Evolutionary conservation across 2,797 vertebrate genomes (phyloP), one percentile per base, ranked within the genome.

Genomic region (Anableps anableps): DNA sequence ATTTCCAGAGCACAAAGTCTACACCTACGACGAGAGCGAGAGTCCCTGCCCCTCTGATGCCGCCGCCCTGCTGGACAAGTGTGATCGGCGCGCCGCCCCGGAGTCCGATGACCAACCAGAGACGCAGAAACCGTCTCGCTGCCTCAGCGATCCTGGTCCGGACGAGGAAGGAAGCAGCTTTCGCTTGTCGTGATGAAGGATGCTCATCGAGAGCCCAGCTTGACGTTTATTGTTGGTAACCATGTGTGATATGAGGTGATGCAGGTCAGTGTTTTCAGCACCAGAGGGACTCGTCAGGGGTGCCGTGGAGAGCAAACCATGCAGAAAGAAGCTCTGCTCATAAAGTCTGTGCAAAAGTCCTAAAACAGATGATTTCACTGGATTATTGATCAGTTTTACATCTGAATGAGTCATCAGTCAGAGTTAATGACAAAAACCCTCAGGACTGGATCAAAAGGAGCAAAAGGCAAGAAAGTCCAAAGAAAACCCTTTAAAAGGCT

Each of bases 141-240:
- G 96, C 92, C 94, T 97, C 75, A 98, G 97, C 16, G 97, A 98
- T 93, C 97, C 97, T 0, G 97, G 97, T 36, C 97, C 97, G 23
- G 87, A 95, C 0, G 96, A 94, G 19, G 95, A 95, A 13, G 88
- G 94, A 0, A 95, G 94, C 7, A 90, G 94, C 21, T 90, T 95
- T 74, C 96, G 96, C 91, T 91, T 53, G 29, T 84, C 83, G 0
- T 88, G 53, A 92, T 62, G 34, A 79, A 83, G n/a, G 77, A 70
- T 86, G 17, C 71, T 55, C 14, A 43, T 64, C 82, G 2, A 45
- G 48, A 16, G 48, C 4, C 41, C 41, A 43, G 41, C 41, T 43
- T 4, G 41, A 43, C n/a, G 55, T 9, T 36, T 21, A 17, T 4
- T 21, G 7, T 8, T 64, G 9, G 16, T 4, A 4, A n/a, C n/a